Percentiles rank a stretch among this genome's conserved stretches.
Conservation (phyloP, 1,140 invertebrate species). For the Matsumurasca onukii region DNA sequence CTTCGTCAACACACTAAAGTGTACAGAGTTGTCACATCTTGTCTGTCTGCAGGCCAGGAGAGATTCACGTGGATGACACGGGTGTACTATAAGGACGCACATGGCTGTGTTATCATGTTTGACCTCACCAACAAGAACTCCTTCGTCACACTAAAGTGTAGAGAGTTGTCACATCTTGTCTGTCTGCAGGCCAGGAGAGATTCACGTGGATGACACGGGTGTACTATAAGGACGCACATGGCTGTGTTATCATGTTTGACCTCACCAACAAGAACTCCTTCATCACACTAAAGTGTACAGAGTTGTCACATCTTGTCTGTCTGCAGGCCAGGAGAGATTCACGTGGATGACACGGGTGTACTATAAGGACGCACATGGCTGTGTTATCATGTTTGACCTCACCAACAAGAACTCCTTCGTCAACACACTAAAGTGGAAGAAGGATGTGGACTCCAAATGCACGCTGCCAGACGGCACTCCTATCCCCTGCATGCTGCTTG, state of each 20-base stretch:
- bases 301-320: background rate
- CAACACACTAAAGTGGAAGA: slow-evolving; percentile 61
- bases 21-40: slow-evolving; percentile 46
- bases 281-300: slow-evolving; percentile 56
- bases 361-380: slow-evolving; percentile 63
- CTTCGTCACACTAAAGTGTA: slow-evolving; percentile 50
- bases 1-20: slow-evolving; percentile 58
- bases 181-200: slow-evolving; percentile 56
- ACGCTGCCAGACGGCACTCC: slow-evolving; percentile 54
- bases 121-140: slow-evolving; percentile 59
- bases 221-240: slow-evolving; percentile 64
- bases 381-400: slow-evolving; percentile 63
- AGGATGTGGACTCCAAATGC: slow-evolving; percentile 61
- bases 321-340: slow-evolving; percentile 59
- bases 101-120: slow-evolving; percentile 63
- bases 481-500: slow-evolving; percentile 59
- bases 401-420: slow-evolving; percentile 58
- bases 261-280: slow-evolving; percentile 58
- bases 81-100: slow-evolving; percentile 64
- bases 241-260: slow-evolving; percentile 64
- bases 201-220: slow-evolving; percentile 64
- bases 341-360: slow-evolving; percentile 65
- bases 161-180: background rate
- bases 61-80: slow-evolving; percentile 63
- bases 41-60: slow-evolving; percentile 54